These are phyloP conservation scores for Lepus europaeus DNA, from an alignment of 2,113 vertebrate species.

Conservation along the genomic window DNA sequence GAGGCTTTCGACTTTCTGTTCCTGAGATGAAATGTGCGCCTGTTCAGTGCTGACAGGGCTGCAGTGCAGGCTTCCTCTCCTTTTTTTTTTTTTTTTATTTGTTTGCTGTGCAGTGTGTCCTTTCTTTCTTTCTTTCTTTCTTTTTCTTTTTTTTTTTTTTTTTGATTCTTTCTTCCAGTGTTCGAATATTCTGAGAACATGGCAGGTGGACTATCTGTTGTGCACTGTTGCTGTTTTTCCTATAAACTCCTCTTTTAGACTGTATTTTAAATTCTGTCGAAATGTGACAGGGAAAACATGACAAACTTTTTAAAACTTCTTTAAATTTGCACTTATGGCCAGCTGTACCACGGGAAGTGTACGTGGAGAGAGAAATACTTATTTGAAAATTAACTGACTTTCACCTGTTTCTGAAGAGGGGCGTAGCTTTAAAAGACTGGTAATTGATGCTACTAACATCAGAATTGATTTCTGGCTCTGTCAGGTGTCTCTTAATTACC, in stretches of 20 bases:
- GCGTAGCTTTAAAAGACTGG: background rate
- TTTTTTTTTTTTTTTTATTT: constrained; percentile 45
- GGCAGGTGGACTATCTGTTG: background rate
- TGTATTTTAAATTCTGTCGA: constrained; percentile 31
- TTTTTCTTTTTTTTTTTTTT: constrained; percentile 53
- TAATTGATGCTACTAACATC: background rate
- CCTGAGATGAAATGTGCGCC: constrained; percentile 51
- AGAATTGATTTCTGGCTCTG: background rate
- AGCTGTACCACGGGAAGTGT: background rate
- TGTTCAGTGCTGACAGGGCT: constrained; percentile 58
- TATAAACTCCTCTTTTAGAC: constrained; percentile 42
- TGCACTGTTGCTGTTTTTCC: background rate
- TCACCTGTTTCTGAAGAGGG: background rate
- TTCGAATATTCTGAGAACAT: constrained; percentile 17
- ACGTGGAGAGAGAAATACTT: background rate
- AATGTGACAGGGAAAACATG: constrained; percentile 35
- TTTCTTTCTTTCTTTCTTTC: constrained; percentile 50
- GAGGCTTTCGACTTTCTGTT: constrained; percentile 27
- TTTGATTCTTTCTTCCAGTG: constrained; percentile 46
- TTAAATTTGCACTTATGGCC: background rate
- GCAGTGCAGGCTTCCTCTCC: constrained; percentile 61
- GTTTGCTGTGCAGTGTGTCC: constrained; percentile 12
- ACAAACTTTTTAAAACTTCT: constrained; percentile 33
- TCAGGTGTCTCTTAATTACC: background rate
- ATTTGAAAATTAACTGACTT: constrained; percentile 14